A percentile compares a stretch with the other conserved stretches of the same genome.
Conservation (phyloP, 1,140 invertebrate genomes). For the Camponotus pennsylvanicus region DNA sequence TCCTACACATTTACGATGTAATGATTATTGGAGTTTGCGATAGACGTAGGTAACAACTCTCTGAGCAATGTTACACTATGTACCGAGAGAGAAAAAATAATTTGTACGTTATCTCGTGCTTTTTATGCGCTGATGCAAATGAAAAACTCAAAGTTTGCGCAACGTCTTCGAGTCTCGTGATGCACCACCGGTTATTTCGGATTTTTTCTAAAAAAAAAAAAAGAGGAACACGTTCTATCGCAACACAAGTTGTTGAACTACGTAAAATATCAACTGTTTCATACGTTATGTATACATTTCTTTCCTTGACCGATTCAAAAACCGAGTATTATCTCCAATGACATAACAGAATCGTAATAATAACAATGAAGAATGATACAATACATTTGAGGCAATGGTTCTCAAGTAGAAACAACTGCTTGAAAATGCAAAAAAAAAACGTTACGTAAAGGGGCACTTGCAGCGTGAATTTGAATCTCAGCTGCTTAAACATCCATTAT, state of each 20-base stretch:
- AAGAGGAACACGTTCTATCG: not conserved
- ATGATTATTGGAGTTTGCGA: not conserved
- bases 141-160: constrained; percentile 19
- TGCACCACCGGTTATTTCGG: not conserved
- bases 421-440: constrained; percentile 4
- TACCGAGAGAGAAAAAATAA: not conserved
- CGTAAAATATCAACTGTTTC: not conserved
- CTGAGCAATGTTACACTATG: not conserved
- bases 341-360: not conserved
- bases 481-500: constrained; percentile 2
- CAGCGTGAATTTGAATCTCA: not conserved
- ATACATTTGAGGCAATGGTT: not conserved
- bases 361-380: not conserved
- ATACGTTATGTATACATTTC: not conserved
- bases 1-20: not conserved
- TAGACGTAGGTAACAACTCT: not conserved
- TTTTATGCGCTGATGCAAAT: constrained; percentile 8
- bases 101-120: not conserved
- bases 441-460: not conserved
- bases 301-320: not conserved
- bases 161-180: not conserved
- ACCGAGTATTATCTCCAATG: not conserved
- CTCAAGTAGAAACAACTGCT: not conserved
- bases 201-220: not conserved
- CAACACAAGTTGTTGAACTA: constrained; percentile 7